Evolutionary conservation across 2,888 invertebrate species (phyloP), one percentile per base, ranked within the genome.

Genomic region (Stomorhina lunata): DNA sequence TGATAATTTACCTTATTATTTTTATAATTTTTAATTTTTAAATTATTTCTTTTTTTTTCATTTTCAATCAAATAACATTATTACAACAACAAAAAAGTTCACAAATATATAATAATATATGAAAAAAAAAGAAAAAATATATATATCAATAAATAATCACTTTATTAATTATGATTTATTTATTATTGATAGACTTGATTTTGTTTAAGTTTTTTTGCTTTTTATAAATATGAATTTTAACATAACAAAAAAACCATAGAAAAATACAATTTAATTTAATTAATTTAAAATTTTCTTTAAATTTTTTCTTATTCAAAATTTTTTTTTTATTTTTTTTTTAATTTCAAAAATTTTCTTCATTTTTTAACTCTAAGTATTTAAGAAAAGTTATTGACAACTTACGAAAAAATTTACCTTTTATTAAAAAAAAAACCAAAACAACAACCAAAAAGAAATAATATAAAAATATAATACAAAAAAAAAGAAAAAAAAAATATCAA

Each of bases 71-170:
- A 17, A 75, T 43, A 40, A 78, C 50, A 75, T 63, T 79, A 80
- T 72, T 84, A 88, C 89, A 88, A 89, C 89, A 89, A 89, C 89
- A 88, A 89, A 89, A 89, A 88, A 88, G 89, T 87, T 88, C 88
- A 88, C 87, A 85, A 79, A 83, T 66, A 82, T 45, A 84, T 59
- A n/a, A 82, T 82, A 75, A 29, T 20, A 25, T 34, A 59, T 25
- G 34, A 59, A 57, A 34, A 57, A 15, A n/a, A 43, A 43, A 43
- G n/a, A n/a, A 17, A 4, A 4, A 43, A 43, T 5, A 12, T 6
- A 22, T 34, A 59, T 69, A 61, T 34, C 2, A 65, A 80, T 79
- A 73, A 68, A 79, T 80, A 66, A 66, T 80, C 72, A 80, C 79
- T 50, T 50, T 73, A 73, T 73, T 80, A 73, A 66, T 68, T 59